Base-by-base conservation (phyloP, 1,140 invertebrate genomes). In the Conus betulinus region DNA sequence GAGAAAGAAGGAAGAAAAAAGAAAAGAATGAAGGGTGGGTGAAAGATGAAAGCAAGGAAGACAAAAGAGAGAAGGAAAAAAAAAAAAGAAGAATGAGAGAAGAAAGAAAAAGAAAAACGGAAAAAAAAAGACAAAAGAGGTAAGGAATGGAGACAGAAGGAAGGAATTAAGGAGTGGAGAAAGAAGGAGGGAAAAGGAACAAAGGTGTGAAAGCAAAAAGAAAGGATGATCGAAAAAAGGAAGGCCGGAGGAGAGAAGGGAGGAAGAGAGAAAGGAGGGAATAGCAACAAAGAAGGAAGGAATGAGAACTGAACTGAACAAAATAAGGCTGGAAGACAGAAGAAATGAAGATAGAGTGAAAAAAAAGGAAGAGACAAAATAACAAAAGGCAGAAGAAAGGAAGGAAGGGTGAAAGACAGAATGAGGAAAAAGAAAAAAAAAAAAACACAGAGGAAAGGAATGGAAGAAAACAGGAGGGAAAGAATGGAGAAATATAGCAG, bases 1-100 rank as follows among this genome's bases (percentile, higher is more conserved):
- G 76, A 89, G 85, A 57, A 53, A 82, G 84, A 84, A 25, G 51
- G 87, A 88, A 63, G 83, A 76, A 85, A 53, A 84, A 79, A 87
- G 86, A 88, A 78, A 84, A 53, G 74, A 52, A 84, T 27, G 11
- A 27, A 57, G 52, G 78, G 87, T 84, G 52, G 57, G 60, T 23
- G 67, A 23, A n/a, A 71, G 20, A 71, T 7, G 23, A n/a, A 23
- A n/a, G 23, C 6, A 51, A 85, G 78, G 52, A 53, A 71, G 60
- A 52, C 57, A 74, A 5, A 85, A 27, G 23, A 5, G 67, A 7
- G n/a, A 25, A 82, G 39, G 27, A 25, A 82, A 13, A 82, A 25
- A 82, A 25, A 82, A 13, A 82, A 25, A 27, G 39, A 15, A 25
- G 55, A 27, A 71, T 1, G 51, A 11, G 39, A 10, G 51, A 74